Evolutionary conservation across 2,113 vertebrate species (phyloP).

Genomic region (Sapayoa aenigma): DNA sequence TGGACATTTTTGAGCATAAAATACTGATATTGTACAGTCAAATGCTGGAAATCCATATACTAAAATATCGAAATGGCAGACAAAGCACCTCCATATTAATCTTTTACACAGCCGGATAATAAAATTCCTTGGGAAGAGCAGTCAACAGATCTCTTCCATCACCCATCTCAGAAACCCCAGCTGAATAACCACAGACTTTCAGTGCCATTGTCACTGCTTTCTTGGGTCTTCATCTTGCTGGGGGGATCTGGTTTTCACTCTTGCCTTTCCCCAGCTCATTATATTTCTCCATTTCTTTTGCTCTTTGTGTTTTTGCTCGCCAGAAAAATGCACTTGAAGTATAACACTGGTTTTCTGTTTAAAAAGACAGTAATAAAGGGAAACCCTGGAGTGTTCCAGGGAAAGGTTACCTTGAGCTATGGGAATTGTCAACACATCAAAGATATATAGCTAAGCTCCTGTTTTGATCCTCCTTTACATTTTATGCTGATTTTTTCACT

Average conservation of each 20-base stretch:
- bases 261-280: neutral
- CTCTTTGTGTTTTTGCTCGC: neutral
- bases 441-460: neutral
- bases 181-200: neutral
- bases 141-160: neutral
- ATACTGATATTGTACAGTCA: neutral
- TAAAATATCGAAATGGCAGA: neutral
- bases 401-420: slow-evolving; percentile 53
- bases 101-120: neutral
- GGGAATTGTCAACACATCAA: slow-evolving; percentile 42
- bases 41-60: neutral
- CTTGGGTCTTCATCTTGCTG: neutral
- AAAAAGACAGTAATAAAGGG: slow-evolving; percentile 33
- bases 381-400: neutral
- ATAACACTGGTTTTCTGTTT: neutral
- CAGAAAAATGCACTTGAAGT: neutral
- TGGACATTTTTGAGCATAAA: neutral
- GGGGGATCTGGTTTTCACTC: neutral
- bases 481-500: neutral
- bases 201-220: neutral
- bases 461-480: neutral
- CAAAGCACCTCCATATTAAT: neutral
- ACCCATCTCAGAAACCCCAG: neutral
- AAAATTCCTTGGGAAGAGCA: neutral
- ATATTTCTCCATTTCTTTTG: neutral